Conservation (phyloP, 2,113 vertebrate species). For the Athene cunicularia region DNA sequence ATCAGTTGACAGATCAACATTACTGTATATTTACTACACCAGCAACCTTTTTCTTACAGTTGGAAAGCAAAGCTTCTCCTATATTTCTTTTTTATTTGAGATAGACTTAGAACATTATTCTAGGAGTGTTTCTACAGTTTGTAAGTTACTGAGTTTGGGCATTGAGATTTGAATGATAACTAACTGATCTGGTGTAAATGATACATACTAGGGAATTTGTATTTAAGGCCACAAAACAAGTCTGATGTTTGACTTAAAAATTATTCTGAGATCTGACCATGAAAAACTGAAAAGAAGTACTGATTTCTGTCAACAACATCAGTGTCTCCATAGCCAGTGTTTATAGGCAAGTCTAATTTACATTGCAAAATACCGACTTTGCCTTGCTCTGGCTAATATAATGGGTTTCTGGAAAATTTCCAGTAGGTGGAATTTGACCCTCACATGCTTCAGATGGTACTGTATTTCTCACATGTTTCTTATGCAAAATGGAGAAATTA, state of each 20-base stretch:
- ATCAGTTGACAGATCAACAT: no score
- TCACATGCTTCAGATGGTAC: not conserved
- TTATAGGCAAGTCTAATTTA: not conserved
- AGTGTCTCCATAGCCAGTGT: not conserved
- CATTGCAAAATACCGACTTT: not conserved
- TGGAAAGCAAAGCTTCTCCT: not conserved
- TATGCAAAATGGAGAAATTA: conserved; percentile 17
- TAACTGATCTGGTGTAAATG: not conserved
- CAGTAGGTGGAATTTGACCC: not conserved
- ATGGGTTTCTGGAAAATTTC: not conserved
- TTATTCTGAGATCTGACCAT: not conserved
- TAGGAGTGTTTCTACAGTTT: not conserved
- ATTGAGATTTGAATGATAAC: not conserved
- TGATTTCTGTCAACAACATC: not conserved
- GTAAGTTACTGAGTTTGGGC: not conserved
- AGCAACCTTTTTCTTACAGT: not conserved
- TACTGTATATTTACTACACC: not conserved
- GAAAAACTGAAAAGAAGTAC: not conserved
- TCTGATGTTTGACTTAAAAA: not conserved
- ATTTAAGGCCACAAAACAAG: not conserved
- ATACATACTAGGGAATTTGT: not conserved
- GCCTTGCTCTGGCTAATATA: not conserved
- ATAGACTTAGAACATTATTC: not conserved
- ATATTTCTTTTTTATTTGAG: not conserved
- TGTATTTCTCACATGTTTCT: not conserved